phyloP scores from a whole-genome alignment of 2,888 invertebrate species.

The Drosophila pseudotalamancana region DNA sequence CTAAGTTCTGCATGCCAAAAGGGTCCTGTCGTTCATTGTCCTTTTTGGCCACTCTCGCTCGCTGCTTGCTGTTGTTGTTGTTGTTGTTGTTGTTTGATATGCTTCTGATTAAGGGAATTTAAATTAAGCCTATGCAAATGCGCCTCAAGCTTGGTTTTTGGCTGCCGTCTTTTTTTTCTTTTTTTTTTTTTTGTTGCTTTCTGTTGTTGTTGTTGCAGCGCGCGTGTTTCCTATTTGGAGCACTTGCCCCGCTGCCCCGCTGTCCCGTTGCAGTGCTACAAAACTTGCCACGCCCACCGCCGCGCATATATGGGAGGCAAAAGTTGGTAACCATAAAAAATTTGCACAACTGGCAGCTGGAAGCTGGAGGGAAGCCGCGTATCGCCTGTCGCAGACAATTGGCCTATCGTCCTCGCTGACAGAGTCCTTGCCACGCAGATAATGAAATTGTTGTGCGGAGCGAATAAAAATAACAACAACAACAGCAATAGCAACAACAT shows the following conservation, averaged over 20 bases:
- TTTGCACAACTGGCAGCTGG: constrained; percentile 41
- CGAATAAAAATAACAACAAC: constrained; percentile 16
- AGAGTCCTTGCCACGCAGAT: constrained; percentile 55
- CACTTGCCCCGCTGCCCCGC: constrained; percentile 23
- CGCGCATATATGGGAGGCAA: constrained; percentile 24
- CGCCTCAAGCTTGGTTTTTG: constrained; percentile 63
- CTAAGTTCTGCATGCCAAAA: constrained; percentile 58
- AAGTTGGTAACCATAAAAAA: constrained; percentile 76
- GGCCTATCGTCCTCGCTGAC: constrained; percentile 47
- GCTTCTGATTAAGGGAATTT: constrained; percentile 76
- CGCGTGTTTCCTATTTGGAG: constrained; percentile 49
- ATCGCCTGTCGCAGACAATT: constrained; percentile 43
- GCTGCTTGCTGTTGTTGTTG: constrained; percentile 17
- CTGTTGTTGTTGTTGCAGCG: constrained; percentile 38
- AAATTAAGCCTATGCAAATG: constrained; percentile 80
- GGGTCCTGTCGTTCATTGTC: constrained; percentile 66
- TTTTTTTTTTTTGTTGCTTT: no score
- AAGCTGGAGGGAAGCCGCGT: no score
- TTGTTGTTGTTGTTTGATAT: constrained; percentile 53
- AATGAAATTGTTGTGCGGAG: constrained; percentile 74
- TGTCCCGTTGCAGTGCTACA: constrained; percentile 41
- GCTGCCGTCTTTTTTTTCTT: background rate
- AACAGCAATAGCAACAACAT: background rate
- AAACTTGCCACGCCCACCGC: constrained; percentile 26
- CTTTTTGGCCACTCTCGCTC: constrained; percentile 64